Evolutionary conservation across 2,888 invertebrate species (phyloP), one percentile per base, ranked within the genome.

Genomic region (Allygus modestus): DNA sequence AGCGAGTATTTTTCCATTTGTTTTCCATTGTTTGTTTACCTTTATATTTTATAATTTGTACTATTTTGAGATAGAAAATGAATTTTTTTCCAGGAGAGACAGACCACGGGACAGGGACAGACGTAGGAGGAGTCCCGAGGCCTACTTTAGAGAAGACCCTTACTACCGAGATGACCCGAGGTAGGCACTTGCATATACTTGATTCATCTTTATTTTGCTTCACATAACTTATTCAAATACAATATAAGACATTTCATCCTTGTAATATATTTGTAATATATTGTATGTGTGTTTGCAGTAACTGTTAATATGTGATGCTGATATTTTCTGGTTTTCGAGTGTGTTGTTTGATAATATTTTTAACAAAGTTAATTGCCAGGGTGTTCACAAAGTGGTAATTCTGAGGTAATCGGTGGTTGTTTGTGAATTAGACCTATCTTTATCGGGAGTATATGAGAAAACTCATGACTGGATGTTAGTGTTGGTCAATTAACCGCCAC

Each of bases 41-140:
- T n/a, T n/a, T n/a, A n/a, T n/a, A n/a, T n/a, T n/a, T n/a, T n/a
- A n/a, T n/a, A n/a, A n/a, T n/a, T n/a, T n/a, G n/a, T n/a, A n/a
- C n/a, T n/a, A n/a, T n/a, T n/a, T n/a, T n/a, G n/a, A n/a, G n/a
- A n/a, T n/a, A n/a, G n/a, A n/a, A n/a, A 7, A 37, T 7, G 46
- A 17, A 15, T 9, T 15, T 65, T 26, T 0, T 31, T 33, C 11
- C 58, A 77, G 85, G 83, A 28, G 86, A 85, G 81, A 85, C 84
- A 31, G 86, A 85, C 71, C 82, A 20, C 77, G 87, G n/a, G 87
- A 87, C 51, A 89, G 89, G 85, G 89, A 89, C 65, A 88, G 90
- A 73, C 89, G 90, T 84, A 89, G 90, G 88, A 88, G 91, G 89
- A 84, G 90, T 89, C 90, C 82, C 69, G 85, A 83, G n/a, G 87